Base-by-base conservation (phyloP, 2,888 invertebrate species). In the Cephus sareptanus region DNA sequence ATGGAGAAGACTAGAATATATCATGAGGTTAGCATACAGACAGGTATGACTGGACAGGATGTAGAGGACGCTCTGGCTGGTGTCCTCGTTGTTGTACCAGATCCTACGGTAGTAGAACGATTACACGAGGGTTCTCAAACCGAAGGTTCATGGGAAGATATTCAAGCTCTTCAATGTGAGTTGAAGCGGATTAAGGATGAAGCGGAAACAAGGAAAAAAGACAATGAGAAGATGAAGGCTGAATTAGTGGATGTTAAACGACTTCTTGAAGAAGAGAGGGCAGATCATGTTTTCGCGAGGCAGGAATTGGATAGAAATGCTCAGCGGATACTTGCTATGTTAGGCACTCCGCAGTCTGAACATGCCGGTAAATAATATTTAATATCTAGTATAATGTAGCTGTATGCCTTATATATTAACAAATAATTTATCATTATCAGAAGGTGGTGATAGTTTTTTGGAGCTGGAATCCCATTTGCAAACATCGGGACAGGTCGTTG, bases 11-110 rank as follows among this genome's bases (percentile, higher is more conserved):
- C 95, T 1, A 93, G 94, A 87, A 97, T 97, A 83, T 97, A 96
- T 90, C 96, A 97, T 84, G 97, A 97, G 91, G 95, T 94, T 68
- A 93, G 94, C 75, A 94, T 94, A 23, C 97, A 97, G 90, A 97
- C 97, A 1, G 95, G 95, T 34, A 91, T 97, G 76, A 94, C 96
- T 1, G 94, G 95, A 77, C 91, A 92, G 3, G 97, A 97, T 87
- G 93, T 97, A 34, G 95, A 96, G 82, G 94, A 95, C 31, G 95
- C 95, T 9, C 92, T 97, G 76, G 94, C 94, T 0, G 96, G 96
- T 1, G 91, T 94, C 3, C 89, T 90, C 9, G 87, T 89, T 0
- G 87, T 91, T 1, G 81, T 90, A 13, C 83, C 86, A 3, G 90
- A 90, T 37, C 88, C 91, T 3, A 88, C 89, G 23, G 86, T 87